These are phyloP conservation scores for Fregetta grallaria DNA, from an alignment of 2,113 vertebrate genomes.

Conservation along the genomic window DNA sequence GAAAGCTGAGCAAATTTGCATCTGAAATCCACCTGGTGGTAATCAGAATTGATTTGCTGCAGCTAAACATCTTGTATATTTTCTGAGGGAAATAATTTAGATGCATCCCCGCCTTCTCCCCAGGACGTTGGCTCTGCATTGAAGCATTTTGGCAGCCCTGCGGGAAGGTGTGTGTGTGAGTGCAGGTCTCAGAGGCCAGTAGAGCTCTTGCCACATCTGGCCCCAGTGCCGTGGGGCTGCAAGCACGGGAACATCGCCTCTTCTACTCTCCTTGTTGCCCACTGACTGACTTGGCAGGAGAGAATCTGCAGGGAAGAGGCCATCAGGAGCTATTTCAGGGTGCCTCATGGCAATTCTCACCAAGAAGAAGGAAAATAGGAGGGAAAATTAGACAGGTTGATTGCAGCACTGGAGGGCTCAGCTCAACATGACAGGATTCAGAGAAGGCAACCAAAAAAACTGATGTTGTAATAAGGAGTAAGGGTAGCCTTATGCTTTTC, in stretches of 20 bases:
- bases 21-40: not conserved
- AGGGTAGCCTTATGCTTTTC: not conserved
- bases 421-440: not conserved
- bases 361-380: not conserved
- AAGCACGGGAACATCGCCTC: rapidly evolving
- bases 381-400: not conserved
- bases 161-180: not conserved
- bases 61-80: not conserved
- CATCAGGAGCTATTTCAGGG: not conserved
- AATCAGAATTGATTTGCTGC: not conserved
- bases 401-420: not conserved
- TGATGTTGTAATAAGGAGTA: not conserved
- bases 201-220: not conserved
- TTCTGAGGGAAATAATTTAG: not conserved
- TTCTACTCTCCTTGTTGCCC: not conserved
- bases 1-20: not conserved
- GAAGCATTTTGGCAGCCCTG: not conserved
- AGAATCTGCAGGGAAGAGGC: not conserved
- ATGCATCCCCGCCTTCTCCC: not conserved
- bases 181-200: not conserved
- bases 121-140: rapidly evolving
- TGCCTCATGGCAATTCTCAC: not conserved
- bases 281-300: not conserved
- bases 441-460: not conserved
- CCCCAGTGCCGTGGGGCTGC: rapidly evolving